Base-by-base conservation (phyloP, 2,797 vertebrate genomes). In the Pelochelys cantorii region DNA sequence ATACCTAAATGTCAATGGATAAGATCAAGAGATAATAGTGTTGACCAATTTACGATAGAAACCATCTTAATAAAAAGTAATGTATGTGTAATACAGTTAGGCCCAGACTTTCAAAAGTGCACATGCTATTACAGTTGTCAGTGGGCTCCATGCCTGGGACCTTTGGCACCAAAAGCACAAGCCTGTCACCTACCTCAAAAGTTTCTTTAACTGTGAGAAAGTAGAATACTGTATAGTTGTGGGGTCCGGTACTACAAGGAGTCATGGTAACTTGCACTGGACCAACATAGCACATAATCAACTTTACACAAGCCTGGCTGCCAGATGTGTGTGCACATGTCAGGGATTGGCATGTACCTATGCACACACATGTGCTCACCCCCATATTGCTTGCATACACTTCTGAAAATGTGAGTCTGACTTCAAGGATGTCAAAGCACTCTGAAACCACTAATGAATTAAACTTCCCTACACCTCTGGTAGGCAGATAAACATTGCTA, bases 1-100 rank as follows among this genome's bases (percentile, higher is more conserved):
- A 94, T 91, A 95, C 80, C 88, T 65, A 95, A 97, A 96, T 95
- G 93, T 95, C 96, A 94, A 81, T 85, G 92, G 93, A 92, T 79
- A 62, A 84, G 75, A 85, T 71, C 68, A 71, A 71, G 48, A 85
- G 42, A 25, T 74, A 94, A 96, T 85, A 95, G 68, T 93, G 93
- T 89, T 94, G 93, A 95, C 90, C 85, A 91, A 91, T 91, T 95
- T 95, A 87, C 85, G 92, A 57, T 94, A 87, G 94, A 92, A 95
- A 97, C 62, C n/a, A 74, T 82, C 91, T 55, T 90, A 93, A 93
- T 74, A 87, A 95, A 93, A 95, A 95, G 74, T 91, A 93, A 88
- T 74, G 92, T 95, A 94, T 94, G 65, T 3, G 22, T 48, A 52
- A 27, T 77, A 48, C 68, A 53, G 52, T 93, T 87, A 95, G 85